Evolutionary conservation across 2,888 invertebrate species (phyloP), one percentile per base, ranked within the genome.

Genomic region (Tetrapedia diversipes): DNA sequence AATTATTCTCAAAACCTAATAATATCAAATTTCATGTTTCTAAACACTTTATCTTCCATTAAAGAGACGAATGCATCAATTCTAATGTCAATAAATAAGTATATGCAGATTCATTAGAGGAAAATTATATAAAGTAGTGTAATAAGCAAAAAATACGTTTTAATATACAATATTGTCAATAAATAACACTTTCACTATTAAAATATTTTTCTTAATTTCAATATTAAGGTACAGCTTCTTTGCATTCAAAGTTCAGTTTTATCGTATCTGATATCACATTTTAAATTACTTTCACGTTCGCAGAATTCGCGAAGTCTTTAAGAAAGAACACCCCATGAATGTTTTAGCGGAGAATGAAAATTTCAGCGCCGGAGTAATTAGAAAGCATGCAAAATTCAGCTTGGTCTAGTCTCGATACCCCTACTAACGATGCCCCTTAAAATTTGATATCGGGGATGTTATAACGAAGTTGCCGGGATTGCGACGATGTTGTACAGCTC

Each of bases 361-460:
- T 54, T 73, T 54, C 41, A 14, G 32, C 2, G 16, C n/a, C 34
- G 45, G 32, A 24, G 14, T 70, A 64, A 61, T 34, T 56, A 53
- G 43, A 67, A 32, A 57, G 37, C 24, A 54, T 32, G 63, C 11
- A 37, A 41, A 67, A 67, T 67, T 71, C 37, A 45, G 22, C 10
- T 6, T 11, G 19, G n/a, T n/a, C 45, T 53, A 57, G 34, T 27
- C 29, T 39, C n/a, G n/a, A n/a, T n/a, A 34, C n/a, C 2, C 32
- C 32, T 32, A 11, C 19, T 39, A 64, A 57, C 43, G 53, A 57
- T 6, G 22, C 39, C 4, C 24, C 41, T 19, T 69, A 65, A 78
- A 81, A 69, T 81, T 59, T 22, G 34, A 66, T 78, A 81, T 63
- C 51, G 39, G 27, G 7, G 22, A 72, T 51, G 39, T 19, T 47